These are phyloP conservation scores for Melanostigma gelatinosum DNA, from an alignment of 2,113 vertebrate genomes.

Conservation along the genomic window DNA sequence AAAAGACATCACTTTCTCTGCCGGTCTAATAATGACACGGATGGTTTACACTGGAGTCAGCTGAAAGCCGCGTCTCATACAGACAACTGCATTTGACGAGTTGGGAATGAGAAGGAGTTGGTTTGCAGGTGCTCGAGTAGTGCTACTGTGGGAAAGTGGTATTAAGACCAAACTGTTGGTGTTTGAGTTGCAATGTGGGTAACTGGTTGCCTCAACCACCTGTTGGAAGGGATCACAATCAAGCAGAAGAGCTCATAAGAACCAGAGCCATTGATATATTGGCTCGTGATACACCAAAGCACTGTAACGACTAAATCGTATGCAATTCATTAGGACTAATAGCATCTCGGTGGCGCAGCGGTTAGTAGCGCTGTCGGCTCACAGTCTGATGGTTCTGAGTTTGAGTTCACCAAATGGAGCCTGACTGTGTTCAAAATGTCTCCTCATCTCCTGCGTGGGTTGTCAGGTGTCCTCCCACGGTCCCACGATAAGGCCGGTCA, in stretches of 20 bases:
- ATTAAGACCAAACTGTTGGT: not conserved
- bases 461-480: not conserved
- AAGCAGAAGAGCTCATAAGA: not conserved
- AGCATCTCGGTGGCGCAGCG: not conserved
- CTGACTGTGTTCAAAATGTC: not conserved
- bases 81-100: too few relatives aligned
- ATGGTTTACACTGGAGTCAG: too few relatives aligned
- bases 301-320: not conserved
- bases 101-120: too few relatives aligned
- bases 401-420: not conserved
- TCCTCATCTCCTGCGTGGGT: not conserved
- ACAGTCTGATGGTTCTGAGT: not conserved
- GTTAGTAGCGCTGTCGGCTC: not conserved
- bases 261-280: not conserved
- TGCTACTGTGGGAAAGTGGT: not conserved
- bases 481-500: not conserved
- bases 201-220: not conserved
- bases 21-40: too few relatives aligned
- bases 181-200: constrained; percentile 1
- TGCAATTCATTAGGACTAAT: too few relatives aligned
- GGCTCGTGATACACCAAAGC: not conserved
- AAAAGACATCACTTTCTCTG: too few relatives aligned
- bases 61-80: too few relatives aligned
- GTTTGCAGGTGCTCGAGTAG: too few relatives aligned
- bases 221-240: not conserved